These are phyloP conservation scores for Caenorhabditis virilis DNA, from an alignment of 2,888 invertebrate genomes.

Conservation along the genomic window DNA sequence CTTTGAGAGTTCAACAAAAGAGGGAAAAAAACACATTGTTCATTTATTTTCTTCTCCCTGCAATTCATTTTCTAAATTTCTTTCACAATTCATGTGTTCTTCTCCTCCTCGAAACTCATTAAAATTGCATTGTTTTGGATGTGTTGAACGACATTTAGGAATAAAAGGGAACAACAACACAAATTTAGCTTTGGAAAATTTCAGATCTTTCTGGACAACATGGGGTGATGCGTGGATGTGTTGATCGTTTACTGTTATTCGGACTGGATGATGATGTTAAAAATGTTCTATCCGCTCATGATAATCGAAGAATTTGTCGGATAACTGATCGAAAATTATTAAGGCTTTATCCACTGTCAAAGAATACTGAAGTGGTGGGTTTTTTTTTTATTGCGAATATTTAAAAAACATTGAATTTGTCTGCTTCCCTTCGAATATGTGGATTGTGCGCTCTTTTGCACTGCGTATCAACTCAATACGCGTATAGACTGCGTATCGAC, in stretches of 20 bases:
- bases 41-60: no score
- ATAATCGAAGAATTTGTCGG: constrained; percentile 40
- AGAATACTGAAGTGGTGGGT: constrained; percentile 52
- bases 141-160: background rate
- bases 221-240: constrained; percentile 59
- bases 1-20: no score
- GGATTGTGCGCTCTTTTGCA: no score
- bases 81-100: no score
- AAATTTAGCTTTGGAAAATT: no score
- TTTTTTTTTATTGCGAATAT: no score
- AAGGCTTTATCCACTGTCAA: constrained; percentile 48
- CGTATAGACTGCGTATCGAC: no score
- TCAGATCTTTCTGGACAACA: constrained; percentile 31
- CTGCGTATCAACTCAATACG: no score
- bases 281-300: constrained; percentile 29
- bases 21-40: no score
- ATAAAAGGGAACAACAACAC: background rate
- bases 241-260: constrained; percentile 58
- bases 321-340: constrained; percentile 56
- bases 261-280: constrained; percentile 59
- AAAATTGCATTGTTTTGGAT: constrained; percentile 30
- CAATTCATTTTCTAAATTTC: no score
- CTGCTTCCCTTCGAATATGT: no score
- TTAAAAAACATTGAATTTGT: no score
- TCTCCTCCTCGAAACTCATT: constrained; percentile 28